Percentiles rank a stretch among this genome's conserved stretches.
Conservation (phyloP, 2,113 vertebrate species). For the Edolisoma coerulescens region DNA sequence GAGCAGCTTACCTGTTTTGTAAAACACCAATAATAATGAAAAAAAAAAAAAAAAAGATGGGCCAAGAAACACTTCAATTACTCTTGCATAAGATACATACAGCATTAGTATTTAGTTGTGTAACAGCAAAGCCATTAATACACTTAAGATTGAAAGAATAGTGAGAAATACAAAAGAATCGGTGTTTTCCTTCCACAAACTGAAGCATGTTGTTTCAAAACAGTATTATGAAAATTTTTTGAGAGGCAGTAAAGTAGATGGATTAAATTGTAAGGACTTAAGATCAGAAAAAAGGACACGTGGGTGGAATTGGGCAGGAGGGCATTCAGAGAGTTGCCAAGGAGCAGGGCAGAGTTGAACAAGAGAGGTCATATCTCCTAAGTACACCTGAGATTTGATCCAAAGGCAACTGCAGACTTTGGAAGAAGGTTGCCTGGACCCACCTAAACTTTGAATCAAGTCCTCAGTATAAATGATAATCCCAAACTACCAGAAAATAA, state of each 20-base stretch:
- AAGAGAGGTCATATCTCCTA: background rate
- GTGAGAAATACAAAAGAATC: background rate
- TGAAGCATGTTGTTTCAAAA: background rate
- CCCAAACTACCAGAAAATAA: background rate
- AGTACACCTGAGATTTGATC: background rate
- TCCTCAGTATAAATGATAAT: background rate
- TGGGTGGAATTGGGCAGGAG: background rate
- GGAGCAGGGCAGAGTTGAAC: rapidly evolving
- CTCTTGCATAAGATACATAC: background rate
- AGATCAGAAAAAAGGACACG: background rate
- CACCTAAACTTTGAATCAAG: background rate
- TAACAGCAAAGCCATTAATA: background rate
- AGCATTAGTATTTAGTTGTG: background rate
- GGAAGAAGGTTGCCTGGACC: background rate
- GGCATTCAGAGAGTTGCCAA: background rate
- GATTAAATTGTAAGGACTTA: background rate
- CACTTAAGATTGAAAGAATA: background rate
- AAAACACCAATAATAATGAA: background rate
- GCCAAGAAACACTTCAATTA: background rate
- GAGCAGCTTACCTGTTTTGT: background rate
- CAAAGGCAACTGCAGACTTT: background rate
- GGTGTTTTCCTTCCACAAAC: background rate
- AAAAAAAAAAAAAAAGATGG: background rate
- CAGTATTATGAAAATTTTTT: background rate
- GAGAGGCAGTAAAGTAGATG: background rate